A percentile compares a stretch with the other conserved stretches of the same genome.
Evolutionary conservation across 2,888 invertebrate genomes (phyloP).

Genomic region (Volucella inflata): DNA sequence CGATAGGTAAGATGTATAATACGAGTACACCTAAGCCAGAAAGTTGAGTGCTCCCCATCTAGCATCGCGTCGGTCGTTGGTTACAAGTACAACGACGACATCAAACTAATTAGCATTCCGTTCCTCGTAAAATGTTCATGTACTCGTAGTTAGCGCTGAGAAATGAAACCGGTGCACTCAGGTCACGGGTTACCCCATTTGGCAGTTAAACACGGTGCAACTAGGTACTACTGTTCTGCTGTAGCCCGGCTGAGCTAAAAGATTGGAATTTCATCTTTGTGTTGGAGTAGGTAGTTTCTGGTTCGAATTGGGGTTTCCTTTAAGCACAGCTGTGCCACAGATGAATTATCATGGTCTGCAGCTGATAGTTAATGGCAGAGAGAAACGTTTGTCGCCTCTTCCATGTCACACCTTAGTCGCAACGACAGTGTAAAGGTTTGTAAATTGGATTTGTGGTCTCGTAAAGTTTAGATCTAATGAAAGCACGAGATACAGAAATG

Average conservation of each 20-base stretch:
- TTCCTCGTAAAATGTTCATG: constrained; percentile 66
- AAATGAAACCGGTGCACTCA: constrained; percentile 58
- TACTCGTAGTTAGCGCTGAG: constrained; percentile 27
- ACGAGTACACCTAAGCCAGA: constrained; percentile 34
- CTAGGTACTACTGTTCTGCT: constrained; percentile 51
- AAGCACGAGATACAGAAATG: constrained; percentile 12
- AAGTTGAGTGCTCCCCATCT: constrained; percentile 44
- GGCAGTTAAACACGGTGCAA: constrained; percentile 66
- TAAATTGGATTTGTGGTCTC: constrained; percentile 7
- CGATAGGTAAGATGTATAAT: constrained; percentile 23
- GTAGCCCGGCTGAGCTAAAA: constrained; percentile 27
- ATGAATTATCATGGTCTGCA: constrained; percentile 57
- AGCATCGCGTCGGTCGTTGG: neutral
- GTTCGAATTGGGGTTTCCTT: constrained; percentile 27
- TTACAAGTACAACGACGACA: constrained; percentile 57
- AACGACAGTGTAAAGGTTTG: constrained; percentile 23
- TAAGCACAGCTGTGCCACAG: constrained; percentile 57
- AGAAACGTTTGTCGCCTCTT: constrained; percentile 69
- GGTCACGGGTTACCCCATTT: constrained; percentile 74
- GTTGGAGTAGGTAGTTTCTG: constrained; percentile 20
- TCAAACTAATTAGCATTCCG: constrained; percentile 74
- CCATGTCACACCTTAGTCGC: constrained; percentile 67
- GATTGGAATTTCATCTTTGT: constrained; percentile 59
- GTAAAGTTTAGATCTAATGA: constrained; percentile 18
- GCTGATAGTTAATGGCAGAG: constrained; percentile 55